A percentile compares a stretch with the other conserved stretches of the same genome.
phyloP scores from a whole-genome alignment of 2,797 vertebrate species.

The Coregonus ussuriensis region DNA sequence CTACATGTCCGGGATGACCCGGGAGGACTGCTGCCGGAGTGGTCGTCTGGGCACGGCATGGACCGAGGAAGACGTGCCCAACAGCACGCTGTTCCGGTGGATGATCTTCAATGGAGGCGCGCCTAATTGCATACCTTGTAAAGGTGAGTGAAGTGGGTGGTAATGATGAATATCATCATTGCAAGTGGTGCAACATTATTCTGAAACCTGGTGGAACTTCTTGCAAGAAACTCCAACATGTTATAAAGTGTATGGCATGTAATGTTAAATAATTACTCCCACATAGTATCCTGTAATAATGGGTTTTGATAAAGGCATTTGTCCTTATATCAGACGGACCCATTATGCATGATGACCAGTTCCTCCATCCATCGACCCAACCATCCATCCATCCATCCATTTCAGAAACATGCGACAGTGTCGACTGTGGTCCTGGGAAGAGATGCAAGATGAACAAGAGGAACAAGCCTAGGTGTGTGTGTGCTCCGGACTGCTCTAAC shows the following conservation, averaged over 20 bases:
- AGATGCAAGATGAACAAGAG: slow-evolving; percentile 89
- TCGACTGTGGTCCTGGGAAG: slow-evolving; percentile 86
- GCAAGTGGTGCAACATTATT: not conserved
- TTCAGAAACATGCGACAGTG: slow-evolving; percentile 86
- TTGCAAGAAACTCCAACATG: not conserved
- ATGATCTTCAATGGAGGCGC: slow-evolving; percentile 89
- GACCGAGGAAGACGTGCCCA: slow-evolving; percentile 86
- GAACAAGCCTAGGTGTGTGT: slow-evolving; percentile 88
- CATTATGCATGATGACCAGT: not conserved
- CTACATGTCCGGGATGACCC: slow-evolving; percentile 82
- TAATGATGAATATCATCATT: not conserved
- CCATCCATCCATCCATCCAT: slow-evolving; percentile 2
- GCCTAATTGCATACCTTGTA: slow-evolving; percentile 87
- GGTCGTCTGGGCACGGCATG: slow-evolving; percentile 84
- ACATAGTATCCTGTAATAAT: not conserved
- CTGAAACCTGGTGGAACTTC: not conserved
- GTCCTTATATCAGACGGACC: not conserved
- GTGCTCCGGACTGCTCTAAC: slow-evolving; percentile 87
- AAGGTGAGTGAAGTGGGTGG: slow-evolving; percentile 69
- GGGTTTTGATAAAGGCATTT: not conserved
- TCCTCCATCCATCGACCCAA: not conserved
- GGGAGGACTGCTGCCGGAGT: slow-evolving; percentile 85
- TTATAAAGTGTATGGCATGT: not conserved
- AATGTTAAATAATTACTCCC: not conserved
- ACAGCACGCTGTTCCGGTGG: slow-evolving; percentile 87